Evolutionary conservation across 2,888 invertebrate genomes (phyloP), one percentile per base, ranked within the genome.

Genomic region (Caenorhabditis zanzibari): DNA sequence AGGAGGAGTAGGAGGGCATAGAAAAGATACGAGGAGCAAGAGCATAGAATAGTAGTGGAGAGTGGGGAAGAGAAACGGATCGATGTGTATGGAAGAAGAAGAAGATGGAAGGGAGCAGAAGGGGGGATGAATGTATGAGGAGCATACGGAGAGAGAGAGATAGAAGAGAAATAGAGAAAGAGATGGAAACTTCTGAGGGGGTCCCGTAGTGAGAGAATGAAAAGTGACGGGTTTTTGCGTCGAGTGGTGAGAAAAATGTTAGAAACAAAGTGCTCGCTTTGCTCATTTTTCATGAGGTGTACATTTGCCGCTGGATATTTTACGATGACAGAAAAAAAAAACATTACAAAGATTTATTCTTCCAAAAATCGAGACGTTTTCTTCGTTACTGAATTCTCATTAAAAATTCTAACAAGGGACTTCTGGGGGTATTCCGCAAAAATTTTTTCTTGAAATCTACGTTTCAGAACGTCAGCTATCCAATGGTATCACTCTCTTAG

Each of bases 261-360:
- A 35, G 59, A 59, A 59, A 59, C 59, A 59, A 59, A 59, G 19
- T 59, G 59, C 35, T 59, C 58, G 5, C 56, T 54, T 54, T 59
- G 10, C 35, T 19, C 59, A 59, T 59, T 59, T 59, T 59, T 59
- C 59, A 59, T 59, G 59, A 59, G 59, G 35, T 35, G 35, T 35
- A 3, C 6, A 35, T 35, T 2, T 35, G 28, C 35, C 35, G 10
- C 10, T 28, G n/a, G 16, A 5, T 35, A 16, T 59, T 59, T 59
- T 10, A 35, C 10, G 32, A 35, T 24, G 47, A 10, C n/a, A n/a
- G n/a, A n/a, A n/a, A n/a, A n/a, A n/a, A n/a, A n/a, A n/a, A n/a
- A n/a, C n/a, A n/a, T n/a, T n/a, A n/a, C n/a, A n/a, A n/a, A n/a
- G n/a, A n/a, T n/a, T n/a, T n/a, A n/a, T n/a, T n/a, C n/a, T n/a